A percentile compares a stretch with the other conserved stretches of the same genome.
Evolutionary conservation across 1,140 invertebrate species (phyloP).

Genomic region (Epicauta chinensis): DNA sequence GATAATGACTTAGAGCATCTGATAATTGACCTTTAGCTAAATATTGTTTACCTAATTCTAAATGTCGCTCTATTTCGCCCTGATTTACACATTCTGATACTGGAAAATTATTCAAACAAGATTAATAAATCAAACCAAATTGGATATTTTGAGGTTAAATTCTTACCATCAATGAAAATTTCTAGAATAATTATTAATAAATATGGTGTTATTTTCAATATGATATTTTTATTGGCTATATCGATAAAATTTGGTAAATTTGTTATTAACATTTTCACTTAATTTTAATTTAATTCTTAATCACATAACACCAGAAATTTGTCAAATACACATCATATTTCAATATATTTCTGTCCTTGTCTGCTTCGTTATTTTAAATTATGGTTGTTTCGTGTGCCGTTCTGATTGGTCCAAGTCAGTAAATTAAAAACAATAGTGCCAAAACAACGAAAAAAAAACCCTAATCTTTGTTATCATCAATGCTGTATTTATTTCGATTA

Average conservation of each 20-base stretch:
- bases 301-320: conserved; percentile 1
- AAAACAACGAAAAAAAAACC: not conserved
- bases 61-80: conserved; percentile 83
- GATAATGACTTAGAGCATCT: conserved; percentile 96
- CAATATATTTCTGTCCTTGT: conserved; percentile 1
- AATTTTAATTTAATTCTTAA: too few species aligned
- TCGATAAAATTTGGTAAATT: conserved; percentile 22
- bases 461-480: not conserved
- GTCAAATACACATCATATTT: conserved; percentile 7
- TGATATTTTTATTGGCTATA: conserved; percentile 14
- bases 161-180: conserved; percentile 34
- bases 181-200: conserved; percentile 31
- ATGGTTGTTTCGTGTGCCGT: conserved; percentile 24
- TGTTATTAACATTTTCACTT: conserved; percentile 15
- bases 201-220: conserved; percentile 31
- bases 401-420: conserved; percentile 28
- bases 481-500: too few species aligned
- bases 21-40: conserved; percentile 86
- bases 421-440: conserved; percentile 9
- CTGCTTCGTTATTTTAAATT: too few species aligned
- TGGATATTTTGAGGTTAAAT: conserved; percentile 16
- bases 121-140: not conserved
- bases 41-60: conserved; percentile 88
- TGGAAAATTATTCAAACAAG: conserved; percentile 36
- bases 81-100: conserved; percentile 58